Conservation (phyloP, 2,888 invertebrate genomes). For the Thymelicus lineola region DNA sequence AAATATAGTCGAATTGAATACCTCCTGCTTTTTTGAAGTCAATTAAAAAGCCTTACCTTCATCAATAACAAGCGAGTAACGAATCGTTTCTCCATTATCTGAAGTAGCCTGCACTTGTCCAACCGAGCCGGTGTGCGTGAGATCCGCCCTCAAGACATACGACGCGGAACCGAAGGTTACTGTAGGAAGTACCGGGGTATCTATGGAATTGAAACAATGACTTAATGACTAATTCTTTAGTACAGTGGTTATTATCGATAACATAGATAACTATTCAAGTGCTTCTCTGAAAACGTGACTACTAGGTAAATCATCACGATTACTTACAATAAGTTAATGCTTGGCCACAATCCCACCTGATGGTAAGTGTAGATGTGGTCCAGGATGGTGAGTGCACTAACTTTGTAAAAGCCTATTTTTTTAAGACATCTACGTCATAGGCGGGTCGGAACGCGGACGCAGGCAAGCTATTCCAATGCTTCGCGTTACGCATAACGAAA, state of each 20-base stretch:
- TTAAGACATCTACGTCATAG: too few relatives aligned
- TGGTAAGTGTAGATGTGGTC: too few relatives aligned
- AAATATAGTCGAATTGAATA: too few relatives aligned
- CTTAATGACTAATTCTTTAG: not conserved
- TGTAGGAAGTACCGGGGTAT: constrained; percentile 50
- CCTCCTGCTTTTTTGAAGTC: not conserved
- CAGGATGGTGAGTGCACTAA: too few relatives aligned
- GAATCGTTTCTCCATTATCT: constrained; percentile 63
- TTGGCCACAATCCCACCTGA: too few relatives aligned
- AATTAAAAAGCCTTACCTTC: constrained; percentile 52
- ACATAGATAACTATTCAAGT: not conserved
- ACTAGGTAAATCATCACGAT: too few relatives aligned
- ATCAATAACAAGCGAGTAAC: constrained; percentile 57
- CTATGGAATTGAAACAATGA: constrained; percentile 43
- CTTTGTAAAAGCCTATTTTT: too few relatives aligned
- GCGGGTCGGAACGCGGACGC: too few relatives aligned
- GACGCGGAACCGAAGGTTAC: constrained; percentile 62
- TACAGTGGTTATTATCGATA: not conserved
- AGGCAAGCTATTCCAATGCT: too few relatives aligned
- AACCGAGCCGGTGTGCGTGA: constrained; percentile 59
- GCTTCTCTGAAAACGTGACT: not conserved
- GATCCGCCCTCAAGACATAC: constrained; percentile 60
- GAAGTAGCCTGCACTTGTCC: constrained; percentile 66
- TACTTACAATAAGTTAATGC: too few relatives aligned
- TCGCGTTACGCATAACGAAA: too few relatives aligned